Evolutionary conservation across 2,888 invertebrate species (phyloP).

Genomic region (Tipula lateralis): DNA sequence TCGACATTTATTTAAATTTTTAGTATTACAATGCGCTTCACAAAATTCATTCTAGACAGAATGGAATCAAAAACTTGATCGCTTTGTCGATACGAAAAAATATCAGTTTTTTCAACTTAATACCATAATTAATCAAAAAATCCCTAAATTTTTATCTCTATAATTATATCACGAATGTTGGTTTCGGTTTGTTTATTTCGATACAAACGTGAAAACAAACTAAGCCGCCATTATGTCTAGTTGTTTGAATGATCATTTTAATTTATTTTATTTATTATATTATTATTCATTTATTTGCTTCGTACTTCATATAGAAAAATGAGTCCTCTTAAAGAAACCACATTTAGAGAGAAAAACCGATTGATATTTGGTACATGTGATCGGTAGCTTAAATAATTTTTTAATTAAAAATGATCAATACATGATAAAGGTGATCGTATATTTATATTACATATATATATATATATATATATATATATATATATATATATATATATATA

Average conservation of each 20-base stretch:
- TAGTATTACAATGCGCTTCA: too few relatives aligned
- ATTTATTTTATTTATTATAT: neutral
- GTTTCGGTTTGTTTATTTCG: neutral
- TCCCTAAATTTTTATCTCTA: neutral
- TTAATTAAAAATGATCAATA: slow-evolving; percentile 19
- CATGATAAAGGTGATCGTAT: neutral
- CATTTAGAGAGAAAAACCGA: neutral
- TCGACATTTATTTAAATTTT: too few relatives aligned
- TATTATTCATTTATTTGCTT: neutral
- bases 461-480: neutral
- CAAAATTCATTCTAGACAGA: neutral
- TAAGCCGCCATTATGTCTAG: neutral
- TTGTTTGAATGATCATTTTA: neutral
- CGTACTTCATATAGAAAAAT: neutral
- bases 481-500: neutral
- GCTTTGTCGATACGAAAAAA: neutral
- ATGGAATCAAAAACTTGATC: neutral
- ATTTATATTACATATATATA: neutral
- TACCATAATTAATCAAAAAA: neutral
- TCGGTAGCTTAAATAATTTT: neutral
- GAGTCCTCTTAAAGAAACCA: neutral
- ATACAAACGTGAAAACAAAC: neutral
- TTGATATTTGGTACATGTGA: neutral
- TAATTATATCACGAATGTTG: neutral
- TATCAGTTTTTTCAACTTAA: neutral